Evolutionary conservation across 2,797 vertebrate species (phyloP), one percentile per base, ranked within the genome.

Genomic region (Macrochelys suwanniensis): DNA sequence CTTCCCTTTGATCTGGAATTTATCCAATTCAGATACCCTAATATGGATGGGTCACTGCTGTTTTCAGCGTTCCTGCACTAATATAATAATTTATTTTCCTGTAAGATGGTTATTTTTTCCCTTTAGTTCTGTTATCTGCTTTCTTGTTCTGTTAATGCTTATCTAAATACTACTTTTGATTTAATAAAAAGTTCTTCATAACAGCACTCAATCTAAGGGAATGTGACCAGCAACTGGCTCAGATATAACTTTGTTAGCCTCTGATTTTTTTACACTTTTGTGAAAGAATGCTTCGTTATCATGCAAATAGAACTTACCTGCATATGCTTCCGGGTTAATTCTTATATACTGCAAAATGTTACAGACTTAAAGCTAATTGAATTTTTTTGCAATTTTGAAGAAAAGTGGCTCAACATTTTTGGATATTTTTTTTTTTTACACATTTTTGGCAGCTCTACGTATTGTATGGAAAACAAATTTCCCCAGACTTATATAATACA

Each of bases 81-180:
- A 71, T 37, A 42, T 42, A 71, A 42, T 71, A 3, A 71, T 71
- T 37, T 42, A 42, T 71, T 71, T 71, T 71, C 10, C n/a, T 37
- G 19, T 37, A 25, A 42, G 19, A 71, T 71, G 65, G n/a, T n/a
- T n/a, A 6, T 85, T 92, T 59, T 91, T 56, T 37, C 3, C 6
- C 65, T 92, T 92, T 45, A 84, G 31, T 21, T 85, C 54, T 17
- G 1, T 2, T 76, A 85, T 45, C 28, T 61, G 78, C 31, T 94
- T 95, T 74, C 71, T 92, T 91, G 93, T 7, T 86, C 80, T 89
- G 23, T 1, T 89, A 47, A 51, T 78, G 57, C 28, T 87, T 93
- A 84, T 9, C 5, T 12, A 81, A 25, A 28, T 87, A 17, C 26
- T 81, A 65, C 85, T 89, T 90, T 49, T 37, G 19, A 79, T 93